Base-by-base conservation (phyloP, 1,140 invertebrate genomes). In the Venturia canescens region DNA sequence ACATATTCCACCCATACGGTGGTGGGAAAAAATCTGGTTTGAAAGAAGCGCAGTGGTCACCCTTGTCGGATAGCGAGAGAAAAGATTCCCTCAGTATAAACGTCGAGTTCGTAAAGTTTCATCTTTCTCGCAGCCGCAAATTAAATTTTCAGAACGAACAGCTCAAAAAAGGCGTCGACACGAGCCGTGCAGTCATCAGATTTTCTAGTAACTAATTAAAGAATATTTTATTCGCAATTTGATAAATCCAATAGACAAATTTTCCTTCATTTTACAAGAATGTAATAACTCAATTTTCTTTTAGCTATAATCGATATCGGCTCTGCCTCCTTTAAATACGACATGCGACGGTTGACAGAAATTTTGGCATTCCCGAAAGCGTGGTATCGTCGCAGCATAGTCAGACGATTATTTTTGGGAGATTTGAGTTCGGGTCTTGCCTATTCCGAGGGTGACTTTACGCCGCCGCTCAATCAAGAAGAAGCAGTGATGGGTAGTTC, bases 261-360 rank as follows among this genome's bases (percentile, higher is more conserved):
- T 2, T 57, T 3, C 21, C 3, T 57, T 23, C 60, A 57, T 66
- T 29, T 66, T 31, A 66, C 3, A 53, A 69, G 27, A 53, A 75
- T 1, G 48, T n/a, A 48, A 53, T 66, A 75, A 31, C 75, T 27
- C 31, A 75, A 60, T 74, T 81, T 70, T 78, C 26, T 80, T 69
- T 53, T 89, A 96, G 97, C 97, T 15, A 98, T 99, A 81, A 95
- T 98, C 85, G 98, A 99, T 91, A 98, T 99, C 87, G 98, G 98
- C 34, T 98, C 97, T n/a, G 98, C 98, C 27, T 98, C 97, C 26
- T 99, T 99, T 90, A 99, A 99, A 88, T 99, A 99, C 90, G 99
- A 99, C 89, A 99, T 99, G 98, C 94, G 98, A 74, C 94, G 98
- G n/a, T 90, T 99, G 78, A 98, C 97, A 0, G 99, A 99, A 92